Evolutionary conservation across 2,888 invertebrate species (phyloP), one percentile per base, ranked within the genome.

Genomic region (Acleris literana): DNA sequence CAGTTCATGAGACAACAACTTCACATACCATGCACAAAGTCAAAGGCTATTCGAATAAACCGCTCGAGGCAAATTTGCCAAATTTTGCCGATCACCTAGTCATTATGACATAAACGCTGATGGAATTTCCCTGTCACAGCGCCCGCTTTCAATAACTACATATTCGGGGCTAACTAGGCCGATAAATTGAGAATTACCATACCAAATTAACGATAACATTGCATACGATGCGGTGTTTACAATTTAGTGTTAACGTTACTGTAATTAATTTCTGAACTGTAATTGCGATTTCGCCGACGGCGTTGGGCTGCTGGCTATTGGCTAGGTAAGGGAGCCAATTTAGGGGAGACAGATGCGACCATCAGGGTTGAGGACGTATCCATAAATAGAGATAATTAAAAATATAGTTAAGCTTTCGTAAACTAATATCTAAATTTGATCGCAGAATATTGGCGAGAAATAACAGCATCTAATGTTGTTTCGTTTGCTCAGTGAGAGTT

Each of bases 101-200:
- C 60, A 61, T 65, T 65, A 65, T 65, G 51, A 52, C 65, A 61
- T 22, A 56, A 44, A 62, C 33, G 58, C 56, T 69, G 63, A 69
- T 69, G 65, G 65, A 56, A 58, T 63, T 65, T 69, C 66, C 59
- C 39, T 69, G 68, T 69, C 59, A 56, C 58, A 39, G 58, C 58
- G 48, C 52, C 57, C 58, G 51, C 66, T 66, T 66, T 66, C 61
- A 66, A 66, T 66, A 56, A 57, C 66, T 62, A 61, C 54, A 39
- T 39, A 13, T 39, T 59, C 43, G 18, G 51, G 18, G 52, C 66
- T 62, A 62, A 62, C 61, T 57, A 62, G 52, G 61, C 46, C 46
- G 53, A 62, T 52, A 62, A 57, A 62, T 66, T 54, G 54, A 39
- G 18, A 59, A 64, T 64, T 64, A 44, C 33, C 49, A 60, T 66